Percentiles rank a stretch among this genome's conserved stretches.
phyloP scores from a whole-genome alignment of 37 sponge, comb jelly and placozoan genomes.

The Cliona cf. orientalis region DNA sequence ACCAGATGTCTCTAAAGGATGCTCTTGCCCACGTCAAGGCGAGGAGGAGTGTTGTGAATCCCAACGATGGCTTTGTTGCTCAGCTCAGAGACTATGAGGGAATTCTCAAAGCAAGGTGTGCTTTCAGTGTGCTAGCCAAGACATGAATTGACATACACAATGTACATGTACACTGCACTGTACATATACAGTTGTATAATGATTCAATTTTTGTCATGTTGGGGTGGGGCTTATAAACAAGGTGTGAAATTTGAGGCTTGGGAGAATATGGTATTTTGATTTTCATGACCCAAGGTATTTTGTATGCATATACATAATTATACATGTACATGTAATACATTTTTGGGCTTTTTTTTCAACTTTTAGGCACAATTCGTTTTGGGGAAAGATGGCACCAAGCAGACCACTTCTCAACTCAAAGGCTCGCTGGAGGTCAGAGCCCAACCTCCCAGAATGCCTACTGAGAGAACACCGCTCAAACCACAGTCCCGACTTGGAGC shows the following conservation, averaged over 20 bases:
- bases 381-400: conserved; percentile 66
- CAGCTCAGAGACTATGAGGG: conserved; percentile 94
- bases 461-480: neutral
- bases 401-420: conserved; percentile 5
- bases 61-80: conserved; percentile 87
- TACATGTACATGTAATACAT: neutral
- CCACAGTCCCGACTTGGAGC: neutral
- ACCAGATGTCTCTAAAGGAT: conserved; percentile 71
- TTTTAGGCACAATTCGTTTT: conserved; percentile 66
- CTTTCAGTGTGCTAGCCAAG: neutral
- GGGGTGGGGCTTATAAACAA: neutral
- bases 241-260: neutral
- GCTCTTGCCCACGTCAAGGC: conserved; percentile 80
- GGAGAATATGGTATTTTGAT: too few species aligned
- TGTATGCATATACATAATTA: too few species aligned
- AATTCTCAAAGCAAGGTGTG: conserved; percentile 93
- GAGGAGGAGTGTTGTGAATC: conserved; percentile 77
- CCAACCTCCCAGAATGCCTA: conserved; percentile 40
- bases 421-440: conserved; percentile 65
- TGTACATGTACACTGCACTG: too few species aligned
- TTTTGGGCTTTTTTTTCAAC: neutral
- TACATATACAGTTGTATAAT: neutral
- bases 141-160: too few species aligned
- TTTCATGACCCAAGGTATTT: too few species aligned
- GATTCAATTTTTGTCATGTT: neutral